Conservation (phyloP, 2,888 invertebrate genomes). For the Drosophila mulleri region DNA sequence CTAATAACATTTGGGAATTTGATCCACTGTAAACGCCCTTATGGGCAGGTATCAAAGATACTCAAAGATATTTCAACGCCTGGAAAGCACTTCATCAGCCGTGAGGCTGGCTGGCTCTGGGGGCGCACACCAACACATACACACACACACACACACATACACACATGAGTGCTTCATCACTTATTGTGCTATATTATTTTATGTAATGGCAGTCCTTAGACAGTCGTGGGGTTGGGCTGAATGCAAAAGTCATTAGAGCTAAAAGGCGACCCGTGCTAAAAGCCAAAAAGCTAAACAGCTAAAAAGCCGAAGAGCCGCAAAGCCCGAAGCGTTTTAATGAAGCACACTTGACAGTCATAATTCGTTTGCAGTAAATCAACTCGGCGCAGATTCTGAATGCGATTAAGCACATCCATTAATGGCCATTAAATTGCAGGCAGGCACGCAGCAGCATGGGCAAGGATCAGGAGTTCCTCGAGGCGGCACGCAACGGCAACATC, state of each 20-base stretch:
- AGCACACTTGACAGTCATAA: conserved; percentile 72
- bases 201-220: conserved; percentile 42
- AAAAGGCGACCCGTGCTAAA: conserved; percentile 51
- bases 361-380: conserved; percentile 68
- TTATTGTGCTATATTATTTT: conserved; percentile 52
- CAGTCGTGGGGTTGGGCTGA: conserved; percentile 20
- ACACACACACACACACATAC: not conserved
- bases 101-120: conserved; percentile 40
- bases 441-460: conserved; percentile 90
- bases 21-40: conserved; percentile 33
- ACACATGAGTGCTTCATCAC: conserved; percentile 23
- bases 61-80: conserved; percentile 63
- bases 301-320: conserved; percentile 53
- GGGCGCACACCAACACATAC: conserved; percentile 16
- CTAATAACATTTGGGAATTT: not conserved
- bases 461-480: conserved; percentile 98
- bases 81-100: conserved; percentile 68
- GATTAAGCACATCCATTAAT: conserved; percentile 57
- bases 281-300: conserved; percentile 38
- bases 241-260: conserved; percentile 72
- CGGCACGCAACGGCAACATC: conserved; percentile 96
- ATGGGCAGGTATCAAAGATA: conserved; percentile 63
- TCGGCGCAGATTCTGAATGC: conserved; percentile 36
- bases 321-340: conserved; percentile 71
- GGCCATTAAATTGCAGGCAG: conserved; percentile 41